Base-by-base conservation (phyloP, 2,113 vertebrate species). In the Lepus americanus region DNA sequence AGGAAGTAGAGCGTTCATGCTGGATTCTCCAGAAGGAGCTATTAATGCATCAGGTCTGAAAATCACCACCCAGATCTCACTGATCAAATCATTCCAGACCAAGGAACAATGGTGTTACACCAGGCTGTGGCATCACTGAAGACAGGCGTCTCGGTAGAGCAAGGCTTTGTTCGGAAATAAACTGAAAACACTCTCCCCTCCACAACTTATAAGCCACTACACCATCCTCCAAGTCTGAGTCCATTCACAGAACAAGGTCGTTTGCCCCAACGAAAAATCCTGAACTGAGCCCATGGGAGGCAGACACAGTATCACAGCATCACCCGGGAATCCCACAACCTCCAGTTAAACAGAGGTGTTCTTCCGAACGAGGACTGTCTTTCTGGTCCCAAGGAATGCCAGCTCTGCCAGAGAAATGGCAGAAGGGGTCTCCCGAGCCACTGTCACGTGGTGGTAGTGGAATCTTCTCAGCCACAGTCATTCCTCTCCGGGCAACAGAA, bases 131-230 rank as follows among this genome's bases (percentile, higher is more conserved):
- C 44, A 29, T 84, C 49, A 55, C 49, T 33, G 27, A 67, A 83
- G 74, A 72, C 6, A 70, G 20, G 1, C 55, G 17, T 64, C 51
- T 90, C 13, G n/a, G 59, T 44, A 84, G 87, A 94, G 36, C n/a
- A 64, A 87, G 44, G 9, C 29, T 90, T 61, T 27, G 4, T 14
- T 74, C 51, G 44, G 73, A 96, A 89, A 90, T 82, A 90, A 74
- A 63, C 59, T 20, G 17, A 39, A 89, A 89, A 61, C 31, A 73
- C 49, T n/a, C 23, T 33, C 0, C 4, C 29, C 31, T 82, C 12
- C 33, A 19, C 29, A 77, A 22, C 17, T 36, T 89, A 59, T 39
- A 80, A 83, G 66, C 20, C 20, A 63, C 1, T 14, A 9, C 51
- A 29, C 63, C 13, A 49, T 49, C 44, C 51, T 93, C 53, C 51